A percentile compares a stretch with the other conserved stretches of the same genome.
These are phyloP conservation scores for Azemiops feae DNA, from an alignment of 2,113 vertebrate genomes.

Conservation along the genomic window DNA sequence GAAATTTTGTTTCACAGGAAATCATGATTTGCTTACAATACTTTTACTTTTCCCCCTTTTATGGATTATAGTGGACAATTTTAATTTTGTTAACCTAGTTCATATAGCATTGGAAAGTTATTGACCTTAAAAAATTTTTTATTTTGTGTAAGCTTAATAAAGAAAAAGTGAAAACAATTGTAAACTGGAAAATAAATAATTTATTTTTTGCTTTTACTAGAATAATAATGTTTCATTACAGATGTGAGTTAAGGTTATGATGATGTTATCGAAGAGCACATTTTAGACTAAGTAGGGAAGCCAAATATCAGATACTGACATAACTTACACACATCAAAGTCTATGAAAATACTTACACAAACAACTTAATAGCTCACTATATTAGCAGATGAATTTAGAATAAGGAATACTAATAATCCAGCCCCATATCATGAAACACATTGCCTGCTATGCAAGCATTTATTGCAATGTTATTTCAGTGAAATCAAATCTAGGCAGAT, in stretches of 20 bases:
- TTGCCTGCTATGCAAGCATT: background rate
- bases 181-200: background rate
- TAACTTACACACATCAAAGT: background rate
- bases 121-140: background rate
- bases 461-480: background rate
- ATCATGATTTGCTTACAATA: background rate
- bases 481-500: background rate
- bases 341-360: background rate
- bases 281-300: background rate
- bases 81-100: background rate
- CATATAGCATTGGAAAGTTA: background rate
- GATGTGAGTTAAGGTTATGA: background rate
- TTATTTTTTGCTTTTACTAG: background rate
- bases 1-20: constrained; percentile 22
- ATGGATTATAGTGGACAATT: background rate
- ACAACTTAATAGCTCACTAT: background rate
- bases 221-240: background rate
- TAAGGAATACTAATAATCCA: background rate
- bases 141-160: background rate
- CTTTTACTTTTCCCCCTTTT: background rate
- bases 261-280: background rate
- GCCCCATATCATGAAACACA: background rate
- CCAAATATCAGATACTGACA: background rate
- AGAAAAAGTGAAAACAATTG: background rate
- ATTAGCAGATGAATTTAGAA: background rate